These are phyloP conservation scores for Phorcus lineatus DNA, from an alignment of 2,888 invertebrate species.

Conservation along the genomic window DNA sequence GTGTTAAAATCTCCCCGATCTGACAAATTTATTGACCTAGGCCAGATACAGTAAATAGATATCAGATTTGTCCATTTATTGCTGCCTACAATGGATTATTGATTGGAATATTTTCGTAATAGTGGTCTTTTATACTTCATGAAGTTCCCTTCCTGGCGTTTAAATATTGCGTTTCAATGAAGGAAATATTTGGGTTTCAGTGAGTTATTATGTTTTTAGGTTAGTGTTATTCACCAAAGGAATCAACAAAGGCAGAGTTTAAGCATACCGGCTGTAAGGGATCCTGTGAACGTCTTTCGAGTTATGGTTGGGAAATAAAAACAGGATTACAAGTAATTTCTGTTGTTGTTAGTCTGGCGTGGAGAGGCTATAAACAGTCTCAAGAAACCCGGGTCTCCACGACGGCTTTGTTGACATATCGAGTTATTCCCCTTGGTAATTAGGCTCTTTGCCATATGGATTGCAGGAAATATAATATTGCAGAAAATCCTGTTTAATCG, in stretches of 20 bases:
- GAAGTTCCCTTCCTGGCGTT: too few species aligned
- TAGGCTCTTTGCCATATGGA: slow-evolving; percentile 6
- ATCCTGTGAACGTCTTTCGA: neutral
- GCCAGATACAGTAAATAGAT: too few species aligned
- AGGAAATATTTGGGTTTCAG: too few species aligned
- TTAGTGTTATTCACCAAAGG: too few species aligned
- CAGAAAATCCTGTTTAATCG: slow-evolving; percentile 26
- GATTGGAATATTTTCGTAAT: too few species aligned
- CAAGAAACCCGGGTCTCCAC: neutral
- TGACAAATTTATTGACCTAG: too few species aligned
- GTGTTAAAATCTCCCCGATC: too few species aligned
- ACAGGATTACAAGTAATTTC: slow-evolving; percentile 4
- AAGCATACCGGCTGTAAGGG: neutral
- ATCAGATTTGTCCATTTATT: too few species aligned
- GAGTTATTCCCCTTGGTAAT: slow-evolving; percentile 3
- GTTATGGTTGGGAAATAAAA: slow-evolving; percentile 2
- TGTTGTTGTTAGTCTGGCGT: slow-evolving; percentile 13
- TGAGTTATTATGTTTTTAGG: too few species aligned
- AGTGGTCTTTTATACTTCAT: too few species aligned
- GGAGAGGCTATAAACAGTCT: neutral
- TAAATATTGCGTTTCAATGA: too few species aligned
- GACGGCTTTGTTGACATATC: slow-evolving; percentile 12
- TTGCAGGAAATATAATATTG: slow-evolving; percentile 26
- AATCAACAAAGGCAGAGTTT: neutral
- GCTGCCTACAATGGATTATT: too few species aligned